Evolutionary conservation across 2,888 invertebrate species (phyloP).

Genomic region (Dendrolimus pini): DNA sequence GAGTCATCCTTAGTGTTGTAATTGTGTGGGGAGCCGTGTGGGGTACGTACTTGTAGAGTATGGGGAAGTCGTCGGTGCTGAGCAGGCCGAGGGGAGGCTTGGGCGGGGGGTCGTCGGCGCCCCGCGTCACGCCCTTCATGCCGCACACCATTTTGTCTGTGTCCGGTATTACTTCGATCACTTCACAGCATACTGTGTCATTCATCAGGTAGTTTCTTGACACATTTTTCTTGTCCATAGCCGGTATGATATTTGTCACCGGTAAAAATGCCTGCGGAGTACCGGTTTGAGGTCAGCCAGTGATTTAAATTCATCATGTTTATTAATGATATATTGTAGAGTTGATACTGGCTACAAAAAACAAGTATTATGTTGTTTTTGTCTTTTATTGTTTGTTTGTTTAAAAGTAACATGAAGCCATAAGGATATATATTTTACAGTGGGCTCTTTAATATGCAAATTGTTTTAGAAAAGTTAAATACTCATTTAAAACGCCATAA

Average conservation of each 20-base stretch:
- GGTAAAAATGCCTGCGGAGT: constrained; percentile 79
- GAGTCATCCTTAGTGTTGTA: not conserved
- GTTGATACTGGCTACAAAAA: too few relatives aligned
- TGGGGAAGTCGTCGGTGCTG: constrained; percentile 87
- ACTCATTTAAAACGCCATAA: too few relatives aligned
- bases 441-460: too few relatives aligned
- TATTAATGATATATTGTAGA: not conserved
- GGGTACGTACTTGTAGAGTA: constrained; percentile 87
- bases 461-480: too few relatives aligned
- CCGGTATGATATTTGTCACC: constrained; percentile 83
- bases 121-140: constrained; percentile 87
- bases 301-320: not conserved
- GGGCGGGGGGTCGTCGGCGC: constrained; percentile 82
- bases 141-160: constrained; percentile 92
- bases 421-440: too few relatives aligned
- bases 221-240: constrained; percentile 87
- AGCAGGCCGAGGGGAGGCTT: constrained; percentile 89
- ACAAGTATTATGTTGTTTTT: too few relatives aligned
- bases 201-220: constrained; percentile 87
- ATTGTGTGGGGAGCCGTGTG: too few relatives aligned
- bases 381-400: too few relatives aligned
- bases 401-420: too few relatives aligned
- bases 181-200: constrained; percentile 92
- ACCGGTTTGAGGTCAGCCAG: not conserved
- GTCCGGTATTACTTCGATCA: constrained; percentile 90